Evolutionary conservation across 2,113 vertebrate species (phyloP), one percentile per base, ranked within the genome.

Genomic region (Isurus oxyrinchus): DNA sequence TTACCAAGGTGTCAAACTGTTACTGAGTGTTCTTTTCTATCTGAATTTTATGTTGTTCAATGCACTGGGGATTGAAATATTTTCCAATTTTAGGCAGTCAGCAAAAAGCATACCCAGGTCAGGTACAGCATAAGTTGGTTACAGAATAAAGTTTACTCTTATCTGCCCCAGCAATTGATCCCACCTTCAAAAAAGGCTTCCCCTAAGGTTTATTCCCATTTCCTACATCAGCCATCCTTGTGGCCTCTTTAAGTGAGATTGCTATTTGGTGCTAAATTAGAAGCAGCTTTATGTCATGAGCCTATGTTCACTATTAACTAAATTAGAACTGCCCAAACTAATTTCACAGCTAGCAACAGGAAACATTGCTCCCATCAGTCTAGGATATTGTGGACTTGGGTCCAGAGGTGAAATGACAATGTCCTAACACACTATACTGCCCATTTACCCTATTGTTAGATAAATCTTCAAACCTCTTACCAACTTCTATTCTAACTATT

Each of bases 11-110:
- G 90, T 35, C 59, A 94, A 40, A 94, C 59, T 40, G 59, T 63
- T 23, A 63, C 40, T 63, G 59, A 94, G 23, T 40, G n/a, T 66
- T 63, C 90, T 94, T 63, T 94, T 94, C 23, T 23, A 63, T 63
- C 59, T 10, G 61, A 94, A 66, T 94, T 40, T 63, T 66, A 94
- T 66, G n/a, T 40, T 40, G 8, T 10, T 94, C 59, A 66, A 66
- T 94, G 59, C 59, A 94, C 59, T 19, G 21, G 16, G 19, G n/a
- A n/a, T 94, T n/a, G n/a, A 21, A 61, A 63, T 35, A 21, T 63
- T 94, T 94, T 66, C 35, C 35, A 40, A 40, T 94, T 94, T n/a
- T 94, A 40, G 59, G 53, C 88, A 93, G 31, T 93, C 88, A 93
- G 31, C 90, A 63, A 23, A 31, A 44, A 63, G 35, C 19, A 94